Evolutionary conservation across 2,113 vertebrate species (phyloP).

Genomic region (Castor canadensis): DNA sequence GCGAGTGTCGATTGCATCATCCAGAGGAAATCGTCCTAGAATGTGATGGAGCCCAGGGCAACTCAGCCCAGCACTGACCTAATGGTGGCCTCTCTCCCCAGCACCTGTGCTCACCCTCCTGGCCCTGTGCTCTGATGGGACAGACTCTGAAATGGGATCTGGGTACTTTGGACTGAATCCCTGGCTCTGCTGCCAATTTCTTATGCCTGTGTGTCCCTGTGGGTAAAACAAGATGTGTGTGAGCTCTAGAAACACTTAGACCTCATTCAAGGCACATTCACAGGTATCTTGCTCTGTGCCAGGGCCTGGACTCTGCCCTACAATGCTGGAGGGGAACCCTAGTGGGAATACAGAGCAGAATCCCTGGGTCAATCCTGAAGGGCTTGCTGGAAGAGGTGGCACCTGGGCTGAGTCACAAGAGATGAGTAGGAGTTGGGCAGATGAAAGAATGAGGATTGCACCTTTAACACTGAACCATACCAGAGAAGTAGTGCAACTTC

Average conservation of each 20-base stretch:
- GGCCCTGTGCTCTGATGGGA: background rate
- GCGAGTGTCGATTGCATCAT: background rate
- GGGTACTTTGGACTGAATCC: background rate
- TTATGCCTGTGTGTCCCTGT: background rate
- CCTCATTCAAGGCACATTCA: background rate
- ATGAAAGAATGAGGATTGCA: background rate
- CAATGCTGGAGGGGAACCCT: background rate
- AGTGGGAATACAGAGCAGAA: background rate
- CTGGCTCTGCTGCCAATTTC: background rate
- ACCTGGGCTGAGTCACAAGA: background rate
- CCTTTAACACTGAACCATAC: background rate
- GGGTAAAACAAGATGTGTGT: background rate
- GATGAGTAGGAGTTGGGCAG: background rate
- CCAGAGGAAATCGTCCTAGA: background rate
- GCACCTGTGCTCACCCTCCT: background rate
- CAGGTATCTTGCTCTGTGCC: background rate
- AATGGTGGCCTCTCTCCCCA: background rate
- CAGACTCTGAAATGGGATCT: background rate
- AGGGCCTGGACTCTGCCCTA: background rate
- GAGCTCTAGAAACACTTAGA: background rate
- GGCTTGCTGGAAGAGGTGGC: background rate
- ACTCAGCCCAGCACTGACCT: background rate
- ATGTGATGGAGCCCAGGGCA: rapidly evolving
- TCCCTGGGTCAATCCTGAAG: background rate
- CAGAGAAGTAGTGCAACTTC: background rate